Percentiles rank a stretch among this genome's conserved stretches.
phyloP scores from a whole-genome alignment of 2,888 invertebrate species.

The Monopis laevigella region DNA sequence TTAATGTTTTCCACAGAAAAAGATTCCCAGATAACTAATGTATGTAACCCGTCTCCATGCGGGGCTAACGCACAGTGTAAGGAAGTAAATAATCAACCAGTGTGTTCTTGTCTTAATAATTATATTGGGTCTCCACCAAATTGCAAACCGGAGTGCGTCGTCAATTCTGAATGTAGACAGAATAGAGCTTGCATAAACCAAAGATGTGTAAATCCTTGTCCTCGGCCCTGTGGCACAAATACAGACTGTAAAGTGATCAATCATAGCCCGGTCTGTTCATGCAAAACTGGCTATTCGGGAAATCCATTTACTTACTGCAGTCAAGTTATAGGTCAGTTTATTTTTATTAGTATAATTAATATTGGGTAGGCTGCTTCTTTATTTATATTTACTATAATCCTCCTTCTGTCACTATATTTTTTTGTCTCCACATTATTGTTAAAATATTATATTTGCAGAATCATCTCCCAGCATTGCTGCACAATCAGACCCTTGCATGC shows the following conservation, averaged over 20 bases:
- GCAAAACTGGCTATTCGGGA: conserved; percentile 72
- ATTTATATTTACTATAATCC: conserved; percentile 1
- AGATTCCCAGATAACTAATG: conserved; percentile 49
- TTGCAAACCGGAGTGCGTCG: conserved; percentile 72
- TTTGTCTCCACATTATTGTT: not conserved
- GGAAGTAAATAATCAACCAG: conserved; percentile 74
- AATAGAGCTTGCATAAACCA: conserved; percentile 74
- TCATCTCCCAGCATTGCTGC: conserved; percentile 35
- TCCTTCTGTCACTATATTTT: not conserved
- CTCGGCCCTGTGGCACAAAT: conserved; percentile 73
- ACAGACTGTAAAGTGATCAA: conserved; percentile 75
- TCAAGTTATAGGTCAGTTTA: conserved; percentile 62
- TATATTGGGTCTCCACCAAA: conserved; percentile 73
- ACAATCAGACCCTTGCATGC: conserved; percentile 72
- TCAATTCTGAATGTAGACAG: conserved; percentile 71
- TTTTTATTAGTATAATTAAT: not conserved
- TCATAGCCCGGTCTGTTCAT: conserved; percentile 78
- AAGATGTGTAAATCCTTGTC: conserved; percentile 75
- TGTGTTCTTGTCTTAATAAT: conserved; percentile 75
- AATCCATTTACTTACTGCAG: conserved; percentile 74
- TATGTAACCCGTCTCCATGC: conserved; percentile 80
- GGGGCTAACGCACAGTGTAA: conserved; percentile 78
- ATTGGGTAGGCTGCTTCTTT: not conserved
- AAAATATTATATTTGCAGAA: conserved; percentile 28
- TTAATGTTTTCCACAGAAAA: conserved; percentile 32